phyloP scores from a whole-genome alignment of 2,113 vertebrate species.

The Phyllopteryx taeniolatus region DNA sequence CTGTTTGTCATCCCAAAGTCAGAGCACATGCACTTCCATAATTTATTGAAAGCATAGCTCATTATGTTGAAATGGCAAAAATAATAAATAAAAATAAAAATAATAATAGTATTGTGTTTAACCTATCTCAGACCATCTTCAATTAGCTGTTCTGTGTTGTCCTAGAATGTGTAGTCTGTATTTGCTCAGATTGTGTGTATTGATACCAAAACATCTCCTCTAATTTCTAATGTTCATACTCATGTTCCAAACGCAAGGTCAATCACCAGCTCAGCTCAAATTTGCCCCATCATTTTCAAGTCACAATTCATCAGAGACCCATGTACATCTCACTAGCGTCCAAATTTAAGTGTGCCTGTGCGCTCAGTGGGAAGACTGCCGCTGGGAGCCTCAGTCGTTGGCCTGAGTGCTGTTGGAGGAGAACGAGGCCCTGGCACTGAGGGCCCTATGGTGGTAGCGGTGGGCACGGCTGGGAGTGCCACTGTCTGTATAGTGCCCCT shows the following conservation, averaged over 20 bases:
- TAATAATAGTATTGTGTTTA: not conserved
- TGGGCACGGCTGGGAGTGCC: conserved; percentile 70
- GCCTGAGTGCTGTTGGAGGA: conserved; percentile 63
- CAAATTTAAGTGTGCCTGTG: conserved; percentile 73
- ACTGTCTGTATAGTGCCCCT: conserved; percentile 75
- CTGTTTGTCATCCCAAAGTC: not conserved
- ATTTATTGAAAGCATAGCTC: not conserved
- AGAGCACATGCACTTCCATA: not conserved
- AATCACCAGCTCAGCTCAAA: conserved; percentile 50
- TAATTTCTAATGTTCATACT: conserved; percentile 10
- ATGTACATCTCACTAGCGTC: conserved; percentile 61
- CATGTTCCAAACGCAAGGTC: conserved; percentile 25
- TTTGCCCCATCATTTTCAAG: conserved; percentile 48
- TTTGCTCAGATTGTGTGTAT: not conserved
- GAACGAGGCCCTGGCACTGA: conserved; percentile 62
- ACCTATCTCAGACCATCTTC: not conserved
- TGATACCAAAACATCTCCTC: not conserved
- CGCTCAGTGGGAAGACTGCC: conserved; percentile 59
- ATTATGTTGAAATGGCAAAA: not conserved
- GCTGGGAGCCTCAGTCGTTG: conserved; percentile 55
- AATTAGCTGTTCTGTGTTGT: no score
- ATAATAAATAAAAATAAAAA: not conserved
- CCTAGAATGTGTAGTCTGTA: no score
- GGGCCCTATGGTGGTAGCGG: conserved; percentile 52
- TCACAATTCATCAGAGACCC: conserved; percentile 35